These are phyloP conservation scores for Galemys pyrenaicus DNA, from an alignment of 2,113 vertebrate species.

Conservation along the genomic window DNA sequence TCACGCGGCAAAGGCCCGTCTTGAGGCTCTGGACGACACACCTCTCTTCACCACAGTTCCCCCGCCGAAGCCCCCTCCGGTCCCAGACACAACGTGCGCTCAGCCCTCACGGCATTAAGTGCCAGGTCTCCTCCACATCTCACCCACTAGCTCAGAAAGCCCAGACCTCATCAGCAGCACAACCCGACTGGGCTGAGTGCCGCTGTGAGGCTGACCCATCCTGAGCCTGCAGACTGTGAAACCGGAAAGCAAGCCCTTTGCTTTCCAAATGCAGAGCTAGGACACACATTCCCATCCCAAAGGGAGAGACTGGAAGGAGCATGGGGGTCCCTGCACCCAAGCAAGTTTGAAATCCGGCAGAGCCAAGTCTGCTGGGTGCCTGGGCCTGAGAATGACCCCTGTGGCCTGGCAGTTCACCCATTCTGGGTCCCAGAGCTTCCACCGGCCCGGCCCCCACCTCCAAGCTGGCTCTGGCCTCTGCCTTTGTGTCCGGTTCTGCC, in stretches of 20 bases:
- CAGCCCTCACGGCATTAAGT: not conserved
- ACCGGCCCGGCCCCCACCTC: not conserved
- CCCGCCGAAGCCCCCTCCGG: no score
- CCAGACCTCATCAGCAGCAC: not conserved
- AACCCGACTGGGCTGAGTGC: not conserved
- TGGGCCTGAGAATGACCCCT: not conserved
- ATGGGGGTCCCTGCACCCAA: not conserved
- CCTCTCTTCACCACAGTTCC: not conserved
- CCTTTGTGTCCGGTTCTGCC: not conserved
- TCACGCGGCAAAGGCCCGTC: not conserved
- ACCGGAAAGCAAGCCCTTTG: not conserved
- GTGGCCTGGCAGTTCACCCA: not conserved
- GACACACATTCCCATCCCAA: not conserved
- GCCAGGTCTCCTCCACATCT: not conserved
- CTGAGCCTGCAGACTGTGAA: not conserved
- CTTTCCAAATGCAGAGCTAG: not conserved
- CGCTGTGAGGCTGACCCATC: no score
- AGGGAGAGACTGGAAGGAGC: not conserved
- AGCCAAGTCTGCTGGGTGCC: not conserved
- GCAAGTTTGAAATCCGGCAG: not conserved
- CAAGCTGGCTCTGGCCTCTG: not conserved
- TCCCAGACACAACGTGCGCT: no score
- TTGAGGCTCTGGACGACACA: not conserved
- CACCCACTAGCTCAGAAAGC: not conserved
- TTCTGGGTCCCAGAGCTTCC: not conserved